phyloP scores from a whole-genome alignment of 1,140 invertebrate species.

The Pogonomyrmex californicus region DNA sequence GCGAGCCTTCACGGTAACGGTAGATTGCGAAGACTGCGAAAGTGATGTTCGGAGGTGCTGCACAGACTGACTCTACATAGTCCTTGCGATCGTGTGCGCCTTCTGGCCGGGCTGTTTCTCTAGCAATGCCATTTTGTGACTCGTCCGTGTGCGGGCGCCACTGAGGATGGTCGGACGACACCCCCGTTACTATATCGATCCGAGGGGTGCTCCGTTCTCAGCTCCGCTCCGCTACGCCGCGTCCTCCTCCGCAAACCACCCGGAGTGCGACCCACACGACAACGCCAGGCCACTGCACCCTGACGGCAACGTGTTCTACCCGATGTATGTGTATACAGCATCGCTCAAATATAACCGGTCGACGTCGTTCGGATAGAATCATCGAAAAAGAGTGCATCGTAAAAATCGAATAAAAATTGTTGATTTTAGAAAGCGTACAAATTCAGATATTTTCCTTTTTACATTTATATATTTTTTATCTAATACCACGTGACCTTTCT shows the following conservation, averaged over 20 bases:
- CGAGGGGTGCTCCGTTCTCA: slow-evolving; percentile 43
- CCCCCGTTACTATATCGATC: slow-evolving; percentile 85
- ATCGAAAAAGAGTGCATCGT: not conserved
- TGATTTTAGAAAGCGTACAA: not conserved
- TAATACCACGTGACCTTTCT: not conserved
- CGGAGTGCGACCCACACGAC: slow-evolving; percentile 70
- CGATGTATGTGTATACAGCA: slow-evolving; percentile 34
- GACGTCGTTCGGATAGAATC: not conserved
- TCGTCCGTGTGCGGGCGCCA: slow-evolving; percentile 79
- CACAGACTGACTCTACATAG: slow-evolving; percentile 69
- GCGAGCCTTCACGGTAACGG: slow-evolving; percentile 23
- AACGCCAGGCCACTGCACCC: slow-evolving; percentile 82
- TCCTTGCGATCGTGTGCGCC: slow-evolving; percentile 53
- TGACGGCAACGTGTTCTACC: slow-evolving; percentile 75
- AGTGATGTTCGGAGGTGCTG: slow-evolving; percentile 59
- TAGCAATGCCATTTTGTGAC: slow-evolving; percentile 70
- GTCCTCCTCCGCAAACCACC: slow-evolving; percentile 58
- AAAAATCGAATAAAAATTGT: not conserved
- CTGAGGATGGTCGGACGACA: slow-evolving; percentile 81
- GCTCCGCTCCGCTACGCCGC: slow-evolving; percentile 32
- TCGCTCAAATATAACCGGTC: slow-evolving; percentile 42
- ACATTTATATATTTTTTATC: not conserved
- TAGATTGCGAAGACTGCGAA: slow-evolving; percentile 8
- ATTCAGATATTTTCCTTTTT: not conserved
- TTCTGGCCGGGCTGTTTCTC: slow-evolving; percentile 72